These are phyloP conservation scores for Philhelius pedissequus DNA, from an alignment of 2,888 invertebrate genomes.

Conservation along the genomic window DNA sequence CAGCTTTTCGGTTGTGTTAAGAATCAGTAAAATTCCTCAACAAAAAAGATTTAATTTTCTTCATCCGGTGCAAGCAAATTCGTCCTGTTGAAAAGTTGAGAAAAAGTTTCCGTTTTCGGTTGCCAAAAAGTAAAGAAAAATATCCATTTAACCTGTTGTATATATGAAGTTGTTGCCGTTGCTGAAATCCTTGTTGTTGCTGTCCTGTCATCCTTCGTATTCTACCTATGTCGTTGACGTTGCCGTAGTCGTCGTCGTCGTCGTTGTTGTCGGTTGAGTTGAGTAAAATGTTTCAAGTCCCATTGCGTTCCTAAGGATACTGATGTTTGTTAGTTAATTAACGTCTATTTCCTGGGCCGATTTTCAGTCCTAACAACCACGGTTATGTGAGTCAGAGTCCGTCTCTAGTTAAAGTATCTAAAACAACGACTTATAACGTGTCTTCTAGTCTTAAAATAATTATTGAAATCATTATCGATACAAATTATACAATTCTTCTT, in stretches of 20 bases:
- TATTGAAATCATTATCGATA: not conserved
- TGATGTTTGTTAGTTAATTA: conserved; percentile 40
- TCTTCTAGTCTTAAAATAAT: conserved; percentile 39
- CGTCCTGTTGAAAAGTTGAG: conserved; percentile 30
- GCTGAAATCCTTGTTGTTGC: conserved; percentile 24
- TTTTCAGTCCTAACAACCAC: conserved; percentile 7
- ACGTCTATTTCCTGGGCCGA: conserved; percentile 26
- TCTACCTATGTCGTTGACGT: not conserved
- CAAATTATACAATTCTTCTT: not conserved
- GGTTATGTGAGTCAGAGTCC: conserved; percentile 40
- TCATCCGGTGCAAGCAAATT: conserved; percentile 12
- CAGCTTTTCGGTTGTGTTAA: conserved; percentile 38
- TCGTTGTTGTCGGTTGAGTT: conserved; percentile 35
- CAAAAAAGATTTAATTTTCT: conserved; percentile 10
- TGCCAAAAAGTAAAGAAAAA: no score
- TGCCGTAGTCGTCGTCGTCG: conserved; percentile 11
- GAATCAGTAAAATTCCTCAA: conserved; percentile 39
- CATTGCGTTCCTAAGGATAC: conserved; percentile 37
- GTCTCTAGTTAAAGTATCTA: conserved; percentile 30
- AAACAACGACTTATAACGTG: conserved; percentile 59
- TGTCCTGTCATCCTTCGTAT: conserved; percentile 21
- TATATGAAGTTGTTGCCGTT: conserved; percentile 43
- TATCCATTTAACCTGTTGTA: conserved; percentile 62
- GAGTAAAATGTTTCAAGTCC: conserved; percentile 30
- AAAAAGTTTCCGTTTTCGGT: conserved; percentile 19